Evolutionary conservation across 2,888 invertebrate species (phyloP).

Genomic region (Leucophenga montana): DNA sequence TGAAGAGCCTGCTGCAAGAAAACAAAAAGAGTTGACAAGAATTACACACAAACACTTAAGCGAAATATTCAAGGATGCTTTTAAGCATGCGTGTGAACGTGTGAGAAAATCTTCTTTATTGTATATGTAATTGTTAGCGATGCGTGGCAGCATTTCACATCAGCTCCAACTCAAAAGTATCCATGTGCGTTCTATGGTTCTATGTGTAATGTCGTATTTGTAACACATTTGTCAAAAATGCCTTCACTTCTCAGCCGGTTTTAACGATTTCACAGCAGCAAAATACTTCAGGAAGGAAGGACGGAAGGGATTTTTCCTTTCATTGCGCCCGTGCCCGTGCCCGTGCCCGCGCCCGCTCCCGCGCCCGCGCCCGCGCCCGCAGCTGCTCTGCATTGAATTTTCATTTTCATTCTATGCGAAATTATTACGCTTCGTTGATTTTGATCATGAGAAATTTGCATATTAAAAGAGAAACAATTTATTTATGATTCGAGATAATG

Average conservation of each 20-base stretch:
- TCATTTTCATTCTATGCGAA: neutral
- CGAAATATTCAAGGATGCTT: neutral
- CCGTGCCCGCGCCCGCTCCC: no score
- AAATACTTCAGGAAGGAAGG: neutral
- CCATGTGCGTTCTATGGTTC: neutral
- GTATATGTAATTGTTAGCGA: constrained; percentile 10
- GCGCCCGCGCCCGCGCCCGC: neutral
- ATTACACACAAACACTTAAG: neutral
- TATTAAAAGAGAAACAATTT: constrained; percentile 5
- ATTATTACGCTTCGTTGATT: constrained; percentile 13
- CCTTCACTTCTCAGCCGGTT: neutral
- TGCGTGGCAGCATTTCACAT: constrained; percentile 11
- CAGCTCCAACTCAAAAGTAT: neutral
- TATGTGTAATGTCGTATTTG: constrained; percentile 7
- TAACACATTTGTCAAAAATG: constrained; percentile 20
- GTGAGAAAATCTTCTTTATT: neutral
- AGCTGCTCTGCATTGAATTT: neutral
- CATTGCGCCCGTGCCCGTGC: no score
- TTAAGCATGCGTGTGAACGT: no score
- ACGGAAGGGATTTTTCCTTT: constrained; percentile 20
- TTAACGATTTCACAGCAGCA: no score
- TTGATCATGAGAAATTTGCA: neutral
- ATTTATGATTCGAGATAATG: neutral
- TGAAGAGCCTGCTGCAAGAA: neutral
- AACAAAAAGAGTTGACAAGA: neutral